Percentiles rank a stretch among this genome's conserved stretches.
Evolutionary conservation across 2,888 invertebrate species (phyloP).

Genomic region (Isoperla grammatica): DNA sequence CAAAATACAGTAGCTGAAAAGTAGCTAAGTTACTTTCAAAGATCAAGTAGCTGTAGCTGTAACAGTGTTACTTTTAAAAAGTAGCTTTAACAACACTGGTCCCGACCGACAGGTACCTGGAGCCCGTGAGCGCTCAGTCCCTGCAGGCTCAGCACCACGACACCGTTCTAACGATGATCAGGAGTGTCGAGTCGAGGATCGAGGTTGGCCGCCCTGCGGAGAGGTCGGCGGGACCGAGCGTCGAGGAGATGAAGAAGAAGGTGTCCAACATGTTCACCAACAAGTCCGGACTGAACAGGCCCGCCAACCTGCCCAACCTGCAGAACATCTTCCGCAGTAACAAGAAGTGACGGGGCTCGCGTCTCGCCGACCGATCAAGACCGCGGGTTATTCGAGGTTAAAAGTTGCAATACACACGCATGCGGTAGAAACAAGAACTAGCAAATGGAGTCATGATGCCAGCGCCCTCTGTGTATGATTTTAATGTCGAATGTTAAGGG

Average conservation of each 20-base stretch:
- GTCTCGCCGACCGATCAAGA: background rate
- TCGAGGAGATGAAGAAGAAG: conserved; percentile 55
- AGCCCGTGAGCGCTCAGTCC: conserved; percentile 45
- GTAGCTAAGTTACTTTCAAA: too few relatives aligned
- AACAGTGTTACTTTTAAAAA: too few relatives aligned
- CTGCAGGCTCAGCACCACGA: conserved; percentile 49
- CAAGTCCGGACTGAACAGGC: conserved; percentile 37
- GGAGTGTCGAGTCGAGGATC: conserved; percentile 49
- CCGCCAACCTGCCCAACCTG: conserved; percentile 42
- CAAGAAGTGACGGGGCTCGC: conserved; percentile 41
- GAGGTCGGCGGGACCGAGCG: conserved; percentile 44
- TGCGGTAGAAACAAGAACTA: too few relatives aligned
- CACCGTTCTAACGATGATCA: conserved; percentile 48
- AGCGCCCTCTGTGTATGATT: too few relatives aligned
- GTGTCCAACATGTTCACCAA: conserved; percentile 55
- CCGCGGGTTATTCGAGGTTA: background rate
- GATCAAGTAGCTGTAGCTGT: too few relatives aligned
- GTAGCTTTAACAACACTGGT: too few relatives aligned
- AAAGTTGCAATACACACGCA: too few relatives aligned
- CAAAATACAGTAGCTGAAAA: too few relatives aligned
- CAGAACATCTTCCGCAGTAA: conserved; percentile 46
- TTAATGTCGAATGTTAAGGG: too few relatives aligned
- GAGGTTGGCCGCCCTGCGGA: conserved; percentile 34
- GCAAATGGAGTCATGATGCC: too few relatives aligned
- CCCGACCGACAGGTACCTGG: conserved; percentile 49